These are phyloP conservation scores for Thaleichthys pacificus DNA, from an alignment of 2,797 vertebrate genomes.

Conservation along the genomic window DNA sequence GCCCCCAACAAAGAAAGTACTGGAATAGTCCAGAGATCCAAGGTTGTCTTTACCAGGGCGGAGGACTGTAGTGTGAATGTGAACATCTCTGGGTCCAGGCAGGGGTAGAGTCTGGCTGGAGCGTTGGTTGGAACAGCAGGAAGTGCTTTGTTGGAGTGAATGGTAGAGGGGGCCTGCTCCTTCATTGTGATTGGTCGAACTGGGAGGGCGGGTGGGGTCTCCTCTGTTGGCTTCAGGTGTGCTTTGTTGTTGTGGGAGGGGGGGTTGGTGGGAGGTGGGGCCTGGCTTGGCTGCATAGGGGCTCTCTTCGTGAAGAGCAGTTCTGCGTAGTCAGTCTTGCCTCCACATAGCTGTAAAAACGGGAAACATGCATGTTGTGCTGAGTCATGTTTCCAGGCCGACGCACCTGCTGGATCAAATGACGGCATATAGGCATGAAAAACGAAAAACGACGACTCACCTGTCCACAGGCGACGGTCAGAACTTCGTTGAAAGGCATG, in stretches of 20 bases:
- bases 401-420: background rate
- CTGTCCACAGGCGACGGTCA: constrained; percentile 78
- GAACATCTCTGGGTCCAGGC: constrained; percentile 44
- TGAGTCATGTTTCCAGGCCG: background rate
- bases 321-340: constrained; percentile 55
- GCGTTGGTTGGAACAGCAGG: background rate
- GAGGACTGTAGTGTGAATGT: background rate
- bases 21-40: background rate
- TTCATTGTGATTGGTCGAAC: constrained; percentile 24
- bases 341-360: constrained; percentile 41
- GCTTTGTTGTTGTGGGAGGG: background rate
- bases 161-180: constrained; percentile 4
- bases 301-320: constrained; percentile 54
- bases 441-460: constrained; percentile 39
- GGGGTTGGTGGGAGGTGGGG: constrained; percentile 8
- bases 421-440: background rate
- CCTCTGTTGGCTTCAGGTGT: constrained; percentile 16
- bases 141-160: constrained; percentile 3
- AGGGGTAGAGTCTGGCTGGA: constrained; percentile 58
- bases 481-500: constrained; percentile 66
- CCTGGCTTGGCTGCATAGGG: background rate
- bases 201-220: constrained; percentile 49
- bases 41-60: constrained; percentile 46
- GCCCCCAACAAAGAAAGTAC: background rate
- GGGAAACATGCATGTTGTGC: constrained; percentile 11